Evolutionary conservation across 2,797 vertebrate genomes (phyloP), one percentile per base, ranked within the genome.

Genomic region (Cirrhinus mrigala): DNA sequence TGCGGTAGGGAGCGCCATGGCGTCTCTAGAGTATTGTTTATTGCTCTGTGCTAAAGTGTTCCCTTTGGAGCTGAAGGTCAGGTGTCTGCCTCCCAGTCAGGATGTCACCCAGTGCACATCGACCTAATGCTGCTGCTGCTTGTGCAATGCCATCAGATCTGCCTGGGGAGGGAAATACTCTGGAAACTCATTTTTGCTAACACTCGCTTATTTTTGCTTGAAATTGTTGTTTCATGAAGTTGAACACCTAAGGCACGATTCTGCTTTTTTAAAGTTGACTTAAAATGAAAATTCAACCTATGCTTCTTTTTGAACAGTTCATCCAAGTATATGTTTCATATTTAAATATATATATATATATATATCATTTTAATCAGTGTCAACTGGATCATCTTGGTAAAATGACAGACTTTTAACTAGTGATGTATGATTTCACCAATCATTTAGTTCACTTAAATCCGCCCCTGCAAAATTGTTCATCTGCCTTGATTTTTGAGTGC

Each of bases 11-110:
- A 62, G 33, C 40, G 66, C 46, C 15, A 16, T 9, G 60, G 74
- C 44, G 40, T 84, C 79, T 76, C 81, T 37, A 9, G 62, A 69
- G 84, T 71, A 46, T 79, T 82, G 50, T 77, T 87, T 71, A 89
- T 86, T 85, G 74, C 80, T 86, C 44, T 73, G 73, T 66, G 66
- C 79, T 79, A 71, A 68, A 83, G 73, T 73, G 27, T 76, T 71
- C 86, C 84, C 83, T 76, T 75, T 16, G 60, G 87, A 86, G 68
- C 60, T 84, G 85, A 88, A 88, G 87, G 87, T 86, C 87, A 87
- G 46, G 80, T 70, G 66, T 84, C 27, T 52, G 78, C 66, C 52
- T 77, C 74, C 82, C 78, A 70, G 75, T 70, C 68, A 24, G 68
- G 83, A 29, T 73, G 69, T 78, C 54, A 73, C 87, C 83, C 58